Base-by-base conservation (phyloP, 2,113 vertebrate genomes). In the Rana temporaria region DNA sequence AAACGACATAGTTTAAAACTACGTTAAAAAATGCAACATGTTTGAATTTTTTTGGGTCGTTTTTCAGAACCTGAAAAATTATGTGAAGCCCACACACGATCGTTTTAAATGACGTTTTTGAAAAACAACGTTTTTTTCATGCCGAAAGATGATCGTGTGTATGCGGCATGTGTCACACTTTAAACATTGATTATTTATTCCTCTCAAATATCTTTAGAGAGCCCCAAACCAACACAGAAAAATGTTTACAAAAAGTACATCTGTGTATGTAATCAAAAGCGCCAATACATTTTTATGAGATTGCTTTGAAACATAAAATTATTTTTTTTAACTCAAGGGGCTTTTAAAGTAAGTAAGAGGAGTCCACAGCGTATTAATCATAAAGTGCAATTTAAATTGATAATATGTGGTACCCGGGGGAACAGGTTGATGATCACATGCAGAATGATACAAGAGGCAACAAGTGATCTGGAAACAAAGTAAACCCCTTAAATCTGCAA, bases 321-420 rank as follows among this genome's bases (percentile, higher is more conserved):
- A 72, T 52, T 18, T 81, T 65, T 78, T 70, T 48, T 30, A 63
- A 26, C 79, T 55, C 79, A 72, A 22, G 42, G 22, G 79, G 24
- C 68, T 56, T 63, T 81, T 81, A 81, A 72, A 72, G 42, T 63
- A 17, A 42, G 68, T 72, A 72, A 72, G 20, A 72, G 53, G 18
- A 81, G 57, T 64, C 79, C 26, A 22, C 26, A 63, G 68, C 20
- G 79, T 81, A 81, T 81, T 81, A 81, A 81, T 81, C 79, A 81
- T 72, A 81, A 71, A 71, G 30, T 53, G 15, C 55, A 74, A 59
- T 74, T 64, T 56, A 68, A 79, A 68, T 72, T 81, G 67, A 71
- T 72, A 81, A 81, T 72, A 64, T 81, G 68, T 65, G 17, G 19
- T 53, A 52, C 68, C 42, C 18, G 2, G 55, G 57, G n/a, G 68